Conservation (phyloP, 35 echinoderm and acorn worm genomes). For the Nesometra sesokonis region DNA sequence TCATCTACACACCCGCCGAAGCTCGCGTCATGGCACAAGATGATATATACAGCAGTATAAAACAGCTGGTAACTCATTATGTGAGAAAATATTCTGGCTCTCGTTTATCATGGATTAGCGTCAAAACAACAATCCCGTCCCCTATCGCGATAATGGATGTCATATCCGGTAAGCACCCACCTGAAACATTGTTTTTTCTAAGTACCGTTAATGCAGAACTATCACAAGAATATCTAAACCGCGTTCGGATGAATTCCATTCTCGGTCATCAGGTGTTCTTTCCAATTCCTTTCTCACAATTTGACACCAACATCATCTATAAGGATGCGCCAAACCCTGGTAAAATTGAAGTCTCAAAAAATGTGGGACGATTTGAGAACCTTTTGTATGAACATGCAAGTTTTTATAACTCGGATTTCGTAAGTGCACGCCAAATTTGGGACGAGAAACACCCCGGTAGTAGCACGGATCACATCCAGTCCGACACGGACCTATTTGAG, state of each 20-base stretch:
- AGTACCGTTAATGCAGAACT: constrained; percentile 68
- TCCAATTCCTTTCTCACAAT: constrained; percentile 90
- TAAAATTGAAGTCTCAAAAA: constrained; percentile 66
- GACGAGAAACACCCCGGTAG: constrained; percentile 83
- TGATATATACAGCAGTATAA: constrained; percentile 70
- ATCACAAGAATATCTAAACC: constrained; percentile 62
- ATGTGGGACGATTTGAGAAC: constrained; percentile 69
- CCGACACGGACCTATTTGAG: constrained; percentile 91
- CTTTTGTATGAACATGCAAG: constrained; percentile 72
- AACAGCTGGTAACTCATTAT: constrained; percentile 60
- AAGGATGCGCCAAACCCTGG: constrained; percentile 45
- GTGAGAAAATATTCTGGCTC: constrained; percentile 60
- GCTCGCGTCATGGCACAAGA: constrained; percentile 64
- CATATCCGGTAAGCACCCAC: constrained; percentile 72
- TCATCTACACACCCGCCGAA: constrained; percentile 80
- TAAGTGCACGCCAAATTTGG: constrained; percentile 66
- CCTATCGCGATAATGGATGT: constrained; percentile 92
- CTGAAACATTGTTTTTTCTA: constrained; percentile 65
- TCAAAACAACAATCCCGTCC: constrained; percentile 76
- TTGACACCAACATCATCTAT: constrained; percentile 84
- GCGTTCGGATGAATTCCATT: constrained; percentile 90
- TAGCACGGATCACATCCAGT: constrained; percentile 84
- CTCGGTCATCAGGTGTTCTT: constrained; percentile 88
- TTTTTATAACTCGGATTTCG: constrained; percentile 90
- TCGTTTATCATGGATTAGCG: constrained; percentile 78